Conservation (phyloP, 1,140 invertebrate species). For the Heterodera schachtii region DNA sequence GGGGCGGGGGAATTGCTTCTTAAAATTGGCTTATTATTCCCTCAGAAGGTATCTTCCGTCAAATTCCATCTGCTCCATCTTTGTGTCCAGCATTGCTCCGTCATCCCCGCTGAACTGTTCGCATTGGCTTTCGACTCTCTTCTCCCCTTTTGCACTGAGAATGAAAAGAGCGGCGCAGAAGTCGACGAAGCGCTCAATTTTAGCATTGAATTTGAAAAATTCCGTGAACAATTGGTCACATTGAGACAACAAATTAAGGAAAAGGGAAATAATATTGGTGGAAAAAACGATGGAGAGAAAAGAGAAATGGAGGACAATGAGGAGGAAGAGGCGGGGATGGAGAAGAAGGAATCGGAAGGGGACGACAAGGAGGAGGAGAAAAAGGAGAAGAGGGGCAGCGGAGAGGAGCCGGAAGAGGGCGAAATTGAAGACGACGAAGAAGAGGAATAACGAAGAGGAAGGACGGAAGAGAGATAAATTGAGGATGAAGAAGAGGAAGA, state of each 20-base stretch:
- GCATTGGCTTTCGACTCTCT: neutral
- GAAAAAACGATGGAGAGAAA: neutral
- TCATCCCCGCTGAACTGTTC: neutral
- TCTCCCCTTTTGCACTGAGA: neutral
- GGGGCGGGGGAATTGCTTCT: too few relatives aligned
- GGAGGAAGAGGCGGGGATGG: neutral
- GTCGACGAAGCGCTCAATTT: neutral
- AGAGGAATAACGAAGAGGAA: neutral
- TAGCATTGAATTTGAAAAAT: constrained; percentile 10
- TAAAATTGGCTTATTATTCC: constrained; percentile 11
- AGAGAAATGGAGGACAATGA: neutral
- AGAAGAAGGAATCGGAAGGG: constrained; percentile 1
- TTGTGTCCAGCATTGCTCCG: constrained; percentile 14
- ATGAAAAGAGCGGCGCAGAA: neutral
- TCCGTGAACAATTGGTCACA: neutral
- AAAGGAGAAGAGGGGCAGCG: neutral
- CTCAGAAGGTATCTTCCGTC: neutral
- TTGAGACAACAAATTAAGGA: neutral
- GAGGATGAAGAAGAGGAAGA: too few relatives aligned
- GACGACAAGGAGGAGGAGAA: neutral
- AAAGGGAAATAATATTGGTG: neutral
- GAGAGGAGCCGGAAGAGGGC: neutral
- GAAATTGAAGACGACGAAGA: constrained; percentile 21
- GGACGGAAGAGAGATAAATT: too few relatives aligned
- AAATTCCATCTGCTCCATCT: constrained; percentile 33